Conservation (phyloP, 2,888 invertebrate species). For the Nomada fabriciana region DNA sequence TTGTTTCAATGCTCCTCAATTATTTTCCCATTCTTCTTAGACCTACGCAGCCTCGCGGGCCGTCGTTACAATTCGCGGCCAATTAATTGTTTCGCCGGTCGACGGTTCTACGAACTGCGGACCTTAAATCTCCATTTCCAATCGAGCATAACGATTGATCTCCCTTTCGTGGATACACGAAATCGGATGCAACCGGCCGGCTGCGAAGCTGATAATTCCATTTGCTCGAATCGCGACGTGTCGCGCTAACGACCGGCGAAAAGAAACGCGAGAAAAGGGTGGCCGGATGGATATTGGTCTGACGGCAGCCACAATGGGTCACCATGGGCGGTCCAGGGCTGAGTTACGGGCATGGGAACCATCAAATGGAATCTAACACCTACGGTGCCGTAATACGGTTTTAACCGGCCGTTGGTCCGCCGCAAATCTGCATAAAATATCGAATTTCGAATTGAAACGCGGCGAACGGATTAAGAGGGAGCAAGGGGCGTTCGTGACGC, state of each 20-base stretch:
- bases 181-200: neutral
- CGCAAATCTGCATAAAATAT: conserved; percentile 59
- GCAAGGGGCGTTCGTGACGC: neutral
- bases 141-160: neutral
- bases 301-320: conserved; percentile 61
- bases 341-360: conserved; percentile 66
- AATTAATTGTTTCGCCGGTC: neutral
- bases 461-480: conserved; percentile 41
- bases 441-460: conserved; percentile 52
- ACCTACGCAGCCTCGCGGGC: no score
- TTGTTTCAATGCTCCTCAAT: conserved; percentile 11
- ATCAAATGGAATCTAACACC: conserved; percentile 72
- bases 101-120: neutral
- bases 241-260: conserved; percentile 17
- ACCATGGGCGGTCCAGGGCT: conserved; percentile 67
- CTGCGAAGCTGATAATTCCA: conserved; percentile 35
- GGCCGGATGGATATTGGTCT: conserved; percentile 40
- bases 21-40: neutral
- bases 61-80: neutral
- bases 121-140: neutral
- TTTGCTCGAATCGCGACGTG: conserved; percentile 23
- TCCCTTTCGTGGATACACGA: neutral
- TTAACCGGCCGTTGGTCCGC: conserved; percentile 45
- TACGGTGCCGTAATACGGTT: conserved; percentile 61
- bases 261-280: conserved; percentile 41